phyloP scores from a whole-genome alignment of 2,113 vertebrate genomes.

The Chaetodon trifascialis region DNA sequence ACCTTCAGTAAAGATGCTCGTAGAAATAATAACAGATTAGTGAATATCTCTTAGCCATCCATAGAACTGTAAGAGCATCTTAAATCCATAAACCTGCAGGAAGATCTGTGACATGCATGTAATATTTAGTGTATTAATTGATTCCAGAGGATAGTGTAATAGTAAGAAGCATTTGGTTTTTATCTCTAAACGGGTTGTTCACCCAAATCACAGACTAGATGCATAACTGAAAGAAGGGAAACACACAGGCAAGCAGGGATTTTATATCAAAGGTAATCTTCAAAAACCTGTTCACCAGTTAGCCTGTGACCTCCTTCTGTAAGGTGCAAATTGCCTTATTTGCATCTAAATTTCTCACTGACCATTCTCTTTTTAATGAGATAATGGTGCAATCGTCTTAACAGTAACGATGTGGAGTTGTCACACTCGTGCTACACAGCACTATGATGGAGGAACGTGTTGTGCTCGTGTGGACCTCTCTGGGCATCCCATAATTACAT shows the following conservation, averaged over 20 bases:
- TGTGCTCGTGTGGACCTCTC: not conserved
- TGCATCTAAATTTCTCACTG: conserved; percentile 25
- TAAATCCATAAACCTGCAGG: not conserved
- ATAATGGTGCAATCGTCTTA: conserved; percentile 5
- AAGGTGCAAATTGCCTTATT: conserved; percentile 46
- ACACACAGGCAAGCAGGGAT: not conserved
- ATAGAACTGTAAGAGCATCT: not conserved
- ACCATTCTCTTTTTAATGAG: not conserved
- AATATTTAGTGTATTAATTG: not conserved
- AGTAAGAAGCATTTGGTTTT: not conserved
- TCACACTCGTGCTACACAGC: not conserved
- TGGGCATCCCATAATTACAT: not conserved
- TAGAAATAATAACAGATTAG: not conserved
- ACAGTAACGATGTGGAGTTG: not conserved
- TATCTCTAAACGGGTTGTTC: not conserved
- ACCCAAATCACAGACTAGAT: not conserved
- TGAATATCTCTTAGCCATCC: not conserved
- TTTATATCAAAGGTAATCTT: conserved; percentile 36
- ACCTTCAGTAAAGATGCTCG: not conserved
- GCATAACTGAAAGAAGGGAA: not conserved
- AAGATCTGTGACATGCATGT: not conserved
- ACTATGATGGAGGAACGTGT: not conserved
- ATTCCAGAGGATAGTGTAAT: no score
- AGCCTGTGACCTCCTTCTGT: conserved; percentile 20
- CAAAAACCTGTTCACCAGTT: conserved; percentile 20